A percentile compares a stretch with the other conserved stretches of the same genome.
These are phyloP conservation scores for Smittia aterrima DNA, from an alignment of 2,888 invertebrate species.

Conservation along the genomic window DNA sequence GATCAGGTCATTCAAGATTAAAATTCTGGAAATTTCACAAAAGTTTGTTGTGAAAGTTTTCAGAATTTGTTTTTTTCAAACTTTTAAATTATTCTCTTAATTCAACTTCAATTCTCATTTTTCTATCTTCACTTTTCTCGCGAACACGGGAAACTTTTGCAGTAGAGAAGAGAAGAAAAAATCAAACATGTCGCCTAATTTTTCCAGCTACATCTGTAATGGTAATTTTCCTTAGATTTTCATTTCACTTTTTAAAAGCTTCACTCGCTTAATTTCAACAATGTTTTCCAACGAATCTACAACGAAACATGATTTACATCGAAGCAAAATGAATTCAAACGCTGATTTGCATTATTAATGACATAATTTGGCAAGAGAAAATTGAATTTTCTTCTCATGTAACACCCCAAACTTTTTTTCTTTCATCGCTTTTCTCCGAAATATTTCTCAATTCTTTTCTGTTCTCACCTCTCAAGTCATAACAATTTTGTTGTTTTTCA, in stretches of 20 bases:
- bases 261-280: neutral
- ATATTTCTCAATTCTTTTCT: neutral
- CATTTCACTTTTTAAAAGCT: neutral
- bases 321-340: neutral
- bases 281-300: neutral
- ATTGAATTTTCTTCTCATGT: slow-evolving; percentile 14
- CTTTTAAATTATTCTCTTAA: too few relatives aligned
- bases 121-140: neutral
- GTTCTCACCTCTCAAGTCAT: too few relatives aligned
- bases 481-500: too few relatives aligned
- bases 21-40: too few relatives aligned
- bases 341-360: slow-evolving; percentile 17
- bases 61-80: too few relatives aligned
- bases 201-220: slow-evolving; percentile 25
- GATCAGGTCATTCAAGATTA: too few relatives aligned
- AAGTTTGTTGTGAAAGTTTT: too few relatives aligned
- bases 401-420: slow-evolving; percentile 12
- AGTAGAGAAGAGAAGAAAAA: neutral
- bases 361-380: slow-evolving; percentile 10
- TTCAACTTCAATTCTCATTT: neutral
- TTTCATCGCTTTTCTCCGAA: neutral
- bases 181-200: slow-evolving; percentile 38
- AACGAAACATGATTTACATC: neutral
- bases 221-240: slow-evolving; percentile 18
- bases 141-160: neutral